A percentile compares a stretch with the other conserved stretches of the same genome.
These are phyloP conservation scores for Ammodramus savannarum DNA, from an alignment of 2,113 vertebrate genomes.

Conservation along the genomic window DNA sequence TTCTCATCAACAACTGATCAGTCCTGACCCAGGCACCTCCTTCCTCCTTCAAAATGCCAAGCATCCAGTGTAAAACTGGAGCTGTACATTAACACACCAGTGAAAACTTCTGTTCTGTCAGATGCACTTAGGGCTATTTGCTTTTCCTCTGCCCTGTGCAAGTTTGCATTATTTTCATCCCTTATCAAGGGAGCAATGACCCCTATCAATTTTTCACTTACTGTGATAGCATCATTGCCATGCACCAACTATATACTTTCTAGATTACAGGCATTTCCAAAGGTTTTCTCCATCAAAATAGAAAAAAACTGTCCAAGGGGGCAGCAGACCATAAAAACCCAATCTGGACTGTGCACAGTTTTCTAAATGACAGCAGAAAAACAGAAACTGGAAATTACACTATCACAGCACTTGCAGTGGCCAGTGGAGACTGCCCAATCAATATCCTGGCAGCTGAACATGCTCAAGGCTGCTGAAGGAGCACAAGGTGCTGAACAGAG, in stretches of 20 bases:
- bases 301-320: conserved; percentile 28
- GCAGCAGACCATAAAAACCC: conserved; percentile 67
- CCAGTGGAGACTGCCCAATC: conserved; percentile 38
- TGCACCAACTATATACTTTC: background rate
- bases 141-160: background rate
- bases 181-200: background rate
- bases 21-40: background rate
- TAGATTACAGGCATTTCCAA: conserved; percentile 58
- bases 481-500: conserved; percentile 8
- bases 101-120: background rate
- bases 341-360: conserved; percentile 57
- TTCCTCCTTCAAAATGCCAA: background rate
- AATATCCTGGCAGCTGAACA: conserved; percentile 52
- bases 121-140: background rate
- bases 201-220: conserved; percentile 32
- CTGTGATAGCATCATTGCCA: background rate
- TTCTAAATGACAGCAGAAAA: conserved; percentile 52
- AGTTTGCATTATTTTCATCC: background rate
- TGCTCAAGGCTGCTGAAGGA: conserved; percentile 32
- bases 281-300: conserved; percentile 36
- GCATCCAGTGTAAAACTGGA: background rate
- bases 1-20: background rate
- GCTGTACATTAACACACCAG: background rate
- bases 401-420: conserved; percentile 31
- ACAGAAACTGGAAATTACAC: conserved; percentile 47